phyloP scores from a whole-genome alignment of 2,113 vertebrate species.

The Cervus canadensis region DNA sequence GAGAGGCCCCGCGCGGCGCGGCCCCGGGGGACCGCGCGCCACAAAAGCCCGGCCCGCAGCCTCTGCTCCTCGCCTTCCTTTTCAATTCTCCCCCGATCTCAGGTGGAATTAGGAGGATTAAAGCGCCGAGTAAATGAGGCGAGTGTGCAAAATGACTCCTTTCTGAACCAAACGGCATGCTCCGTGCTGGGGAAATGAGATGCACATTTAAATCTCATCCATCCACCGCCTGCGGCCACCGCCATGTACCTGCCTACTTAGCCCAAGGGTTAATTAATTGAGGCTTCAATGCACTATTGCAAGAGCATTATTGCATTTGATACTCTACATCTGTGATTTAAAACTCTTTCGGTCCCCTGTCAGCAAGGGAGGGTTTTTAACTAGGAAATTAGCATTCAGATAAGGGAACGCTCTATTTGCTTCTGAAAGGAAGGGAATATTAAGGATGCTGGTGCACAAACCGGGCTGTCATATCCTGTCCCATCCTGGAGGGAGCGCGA shows the following conservation, averaged over 20 bases:
- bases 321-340: constrained; percentile 97
- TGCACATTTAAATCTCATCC: constrained; percentile 98
- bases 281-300: constrained; percentile 90
- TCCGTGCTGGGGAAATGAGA: constrained; percentile 96
- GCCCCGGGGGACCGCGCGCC: constrained; percentile 77
- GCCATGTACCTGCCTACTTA: constrained; percentile 90
- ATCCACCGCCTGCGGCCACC: constrained; percentile 92
- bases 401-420: constrained; percentile 91
- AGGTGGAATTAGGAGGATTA: constrained; percentile 92
- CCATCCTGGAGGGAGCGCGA: constrained; percentile 81
- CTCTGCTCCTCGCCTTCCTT: constrained; percentile 88
- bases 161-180: constrained; percentile 90
- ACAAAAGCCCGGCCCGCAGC: constrained; percentile 91
- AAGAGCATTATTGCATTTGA: constrained; percentile 92
- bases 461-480: constrained; percentile 87
- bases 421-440: constrained; percentile 90
- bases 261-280: constrained; percentile 96
- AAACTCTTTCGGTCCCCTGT: constrained; percentile 90
- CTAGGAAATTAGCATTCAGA: constrained; percentile 99
- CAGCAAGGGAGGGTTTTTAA: constrained; percentile 95
- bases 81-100: constrained; percentile 87
- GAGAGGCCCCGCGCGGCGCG: constrained; percentile 54
- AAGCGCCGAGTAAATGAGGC: constrained; percentile 90
- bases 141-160: constrained; percentile 95
- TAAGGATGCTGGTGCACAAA: constrained; percentile 88